These are phyloP conservation scores for Nephila pilipes DNA, from an alignment of 1,140 invertebrate genomes.

Conservation along the genomic window DNA sequence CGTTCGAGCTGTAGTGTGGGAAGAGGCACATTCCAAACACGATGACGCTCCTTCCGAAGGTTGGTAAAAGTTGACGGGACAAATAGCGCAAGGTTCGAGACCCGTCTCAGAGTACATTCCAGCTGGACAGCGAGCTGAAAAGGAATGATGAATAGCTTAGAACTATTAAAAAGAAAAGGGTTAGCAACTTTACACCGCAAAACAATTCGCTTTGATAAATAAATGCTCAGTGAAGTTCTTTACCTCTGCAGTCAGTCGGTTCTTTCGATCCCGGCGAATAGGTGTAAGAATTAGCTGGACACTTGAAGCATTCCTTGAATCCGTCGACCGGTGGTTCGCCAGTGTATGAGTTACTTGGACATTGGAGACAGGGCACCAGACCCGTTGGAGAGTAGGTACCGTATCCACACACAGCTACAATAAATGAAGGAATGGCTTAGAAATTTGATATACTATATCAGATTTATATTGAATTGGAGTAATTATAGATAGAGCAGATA, in stretches of 20 bases:
- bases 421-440: too few relatives aligned
- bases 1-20: slow-evolving; percentile 89
- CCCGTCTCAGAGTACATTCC: slow-evolving; percentile 97
- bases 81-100: slow-evolving; percentile 95
- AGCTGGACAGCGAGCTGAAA: slow-evolving; percentile 86
- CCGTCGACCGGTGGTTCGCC: slow-evolving; percentile 93
- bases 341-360: slow-evolving; percentile 95
- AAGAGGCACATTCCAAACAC: slow-evolving; percentile 93
- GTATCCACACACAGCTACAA: slow-evolving; percentile 91
- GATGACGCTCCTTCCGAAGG: slow-evolving; percentile 89
- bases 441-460: too few relatives aligned
- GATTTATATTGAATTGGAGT: too few relatives aligned
- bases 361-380: slow-evolving; percentile 96
- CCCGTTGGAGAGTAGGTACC: slow-evolving; percentile 97
- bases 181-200: neutral
- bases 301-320: slow-evolving; percentile 95
- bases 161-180: neutral
- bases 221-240: neutral
- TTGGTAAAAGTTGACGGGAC: slow-evolving; percentile 96
- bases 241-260: slow-evolving; percentile 90
- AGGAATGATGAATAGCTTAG: neutral
- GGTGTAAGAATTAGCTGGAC: slow-evolving; percentile 93
- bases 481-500: too few relatives aligned
- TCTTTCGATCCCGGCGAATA: slow-evolving; percentile 93
- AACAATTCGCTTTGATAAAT: neutral